Evolutionary conservation across 2,888 invertebrate species (phyloP).

Genomic region (Hybos culiciformis): DNA sequence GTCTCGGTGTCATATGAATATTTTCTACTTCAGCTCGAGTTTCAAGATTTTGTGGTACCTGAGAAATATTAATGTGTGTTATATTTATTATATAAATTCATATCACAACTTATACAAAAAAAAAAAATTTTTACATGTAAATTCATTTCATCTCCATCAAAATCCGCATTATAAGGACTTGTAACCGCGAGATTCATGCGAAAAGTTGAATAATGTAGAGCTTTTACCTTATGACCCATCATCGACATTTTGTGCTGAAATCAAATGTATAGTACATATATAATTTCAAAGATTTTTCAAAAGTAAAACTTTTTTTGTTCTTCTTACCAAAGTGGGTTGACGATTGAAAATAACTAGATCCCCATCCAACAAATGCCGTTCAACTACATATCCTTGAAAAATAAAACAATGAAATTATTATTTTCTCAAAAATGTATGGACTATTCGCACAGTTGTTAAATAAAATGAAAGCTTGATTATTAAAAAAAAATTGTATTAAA

Average conservation of each 20-base stretch:
- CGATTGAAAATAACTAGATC: conserved; percentile 54
- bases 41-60: conserved; percentile 48
- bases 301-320: too few relatives aligned
- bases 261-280: too few relatives aligned
- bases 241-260: conserved; percentile 60
- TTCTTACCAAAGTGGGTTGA: conserved; percentile 54
- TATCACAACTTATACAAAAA: too few relatives aligned
- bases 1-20: conserved; percentile 45
- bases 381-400: conserved; percentile 39
- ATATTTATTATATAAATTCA: too few relatives aligned
- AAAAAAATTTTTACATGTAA: too few relatives aligned
- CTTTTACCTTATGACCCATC: conserved; percentile 49
- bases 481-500: too few relatives aligned
- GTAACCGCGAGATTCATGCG: conserved; percentile 51
- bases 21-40: conserved; percentile 46
- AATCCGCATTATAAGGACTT: conserved; percentile 56
- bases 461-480: too few relatives aligned
- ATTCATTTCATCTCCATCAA: conserved; percentile 60
- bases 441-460: too few relatives aligned
- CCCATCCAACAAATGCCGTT: conserved; percentile 50
- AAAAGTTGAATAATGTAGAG: conserved; percentile 57
- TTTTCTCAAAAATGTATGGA: too few relatives aligned
- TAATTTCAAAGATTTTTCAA: too few relatives aligned
- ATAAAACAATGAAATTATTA: too few relatives aligned
- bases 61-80: too few relatives aligned